These are phyloP conservation scores for Brienomyrus brachyistius DNA, from an alignment of 2,113 vertebrate species.

Conservation along the genomic window DNA sequence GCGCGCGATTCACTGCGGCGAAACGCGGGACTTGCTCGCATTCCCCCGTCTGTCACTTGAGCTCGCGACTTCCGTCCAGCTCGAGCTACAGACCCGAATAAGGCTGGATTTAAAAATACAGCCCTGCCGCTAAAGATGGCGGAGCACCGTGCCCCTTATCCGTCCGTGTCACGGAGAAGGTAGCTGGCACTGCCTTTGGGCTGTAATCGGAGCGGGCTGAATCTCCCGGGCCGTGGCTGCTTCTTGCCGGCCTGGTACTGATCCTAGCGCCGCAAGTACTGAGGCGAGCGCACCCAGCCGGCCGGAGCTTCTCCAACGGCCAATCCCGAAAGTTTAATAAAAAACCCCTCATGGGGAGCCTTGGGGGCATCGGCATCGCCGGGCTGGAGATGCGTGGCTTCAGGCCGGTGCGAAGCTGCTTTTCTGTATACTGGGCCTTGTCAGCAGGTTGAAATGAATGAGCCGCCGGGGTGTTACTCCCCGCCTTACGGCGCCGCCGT, in stretches of 20 bases:
- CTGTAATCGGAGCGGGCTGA: background rate
- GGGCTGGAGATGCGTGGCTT: background rate
- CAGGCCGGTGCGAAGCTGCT: background rate
- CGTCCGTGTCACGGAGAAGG: background rate
- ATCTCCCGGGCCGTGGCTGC: background rate
- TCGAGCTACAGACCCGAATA: conserved; percentile 23
- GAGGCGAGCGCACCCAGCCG: background rate
- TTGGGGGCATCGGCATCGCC: background rate
- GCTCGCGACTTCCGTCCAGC: conserved; percentile 55
- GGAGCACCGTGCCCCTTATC: background rate
- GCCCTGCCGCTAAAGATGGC: conserved; percentile 28
- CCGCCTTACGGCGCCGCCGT: background rate
- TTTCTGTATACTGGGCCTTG: background rate
- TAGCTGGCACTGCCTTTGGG: background rate
- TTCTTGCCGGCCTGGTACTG: background rate
- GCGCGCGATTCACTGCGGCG: background rate
- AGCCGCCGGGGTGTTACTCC: background rate
- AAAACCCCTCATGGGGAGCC: background rate
- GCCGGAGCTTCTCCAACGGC: background rate
- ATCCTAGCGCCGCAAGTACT: background rate
- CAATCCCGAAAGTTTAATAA: background rate
- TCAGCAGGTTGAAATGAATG: background rate
- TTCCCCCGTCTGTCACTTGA: conserved; percentile 27
- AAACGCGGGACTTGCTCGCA: conserved; percentile 16
- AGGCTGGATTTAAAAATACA: conserved; percentile 43